Evolutionary conservation across 2,888 invertebrate species (phyloP).

Genomic region (Idaea biselata): DNA sequence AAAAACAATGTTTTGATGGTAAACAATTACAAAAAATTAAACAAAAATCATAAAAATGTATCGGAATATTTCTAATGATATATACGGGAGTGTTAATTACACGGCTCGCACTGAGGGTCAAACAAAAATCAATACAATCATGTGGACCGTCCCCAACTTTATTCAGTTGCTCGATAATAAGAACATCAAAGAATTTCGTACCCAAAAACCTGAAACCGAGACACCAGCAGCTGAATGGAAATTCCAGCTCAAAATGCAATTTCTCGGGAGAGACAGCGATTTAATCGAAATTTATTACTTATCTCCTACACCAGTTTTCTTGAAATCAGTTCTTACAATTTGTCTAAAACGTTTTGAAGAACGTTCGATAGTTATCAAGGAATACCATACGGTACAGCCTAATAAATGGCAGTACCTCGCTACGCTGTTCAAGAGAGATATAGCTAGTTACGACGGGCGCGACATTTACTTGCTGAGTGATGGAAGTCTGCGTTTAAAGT

Average conservation of each 20-base stretch:
- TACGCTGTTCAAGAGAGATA: constrained; percentile 64
- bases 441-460: constrained; percentile 55
- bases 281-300: constrained; percentile 69
- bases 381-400: constrained; percentile 66
- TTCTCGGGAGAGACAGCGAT: constrained; percentile 65
- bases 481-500: constrained; percentile 65
- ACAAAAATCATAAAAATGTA: neutral
- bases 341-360: constrained; percentile 69
- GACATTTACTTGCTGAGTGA: constrained; percentile 62
- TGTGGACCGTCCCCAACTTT: constrained; percentile 69
- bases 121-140: constrained; percentile 65
- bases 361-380: constrained; percentile 65
- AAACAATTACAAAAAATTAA: neutral
- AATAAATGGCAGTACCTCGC: constrained; percentile 74
- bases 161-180: constrained; percentile 58
- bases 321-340: constrained; percentile 64
- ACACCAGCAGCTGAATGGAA: constrained; percentile 39
- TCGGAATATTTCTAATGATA: constrained; percentile 34
- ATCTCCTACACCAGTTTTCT: constrained; percentile 60
- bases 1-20: too few relatives aligned
- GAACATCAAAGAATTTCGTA: constrained; percentile 58
- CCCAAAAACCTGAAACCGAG: constrained; percentile 55
- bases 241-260: constrained; percentile 70
- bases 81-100: constrained; percentile 43
- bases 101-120: constrained; percentile 67